Evolutionary conservation across 1,140 invertebrate species (phyloP).

Genomic region (Zaprionus tsacasi): DNA sequence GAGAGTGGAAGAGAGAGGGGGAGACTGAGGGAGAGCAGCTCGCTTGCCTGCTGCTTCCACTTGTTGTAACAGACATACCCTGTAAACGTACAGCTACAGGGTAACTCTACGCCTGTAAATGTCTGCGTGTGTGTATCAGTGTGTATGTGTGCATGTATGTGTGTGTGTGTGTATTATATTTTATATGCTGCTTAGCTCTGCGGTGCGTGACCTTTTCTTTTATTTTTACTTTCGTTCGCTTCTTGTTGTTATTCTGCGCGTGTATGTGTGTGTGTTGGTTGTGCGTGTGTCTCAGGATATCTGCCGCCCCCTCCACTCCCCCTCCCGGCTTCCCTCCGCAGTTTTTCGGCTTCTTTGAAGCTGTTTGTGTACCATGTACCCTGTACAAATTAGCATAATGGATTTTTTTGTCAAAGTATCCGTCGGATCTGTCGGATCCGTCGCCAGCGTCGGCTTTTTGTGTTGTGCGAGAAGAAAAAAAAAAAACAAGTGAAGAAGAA

Average conservation of each 20-base stretch:
- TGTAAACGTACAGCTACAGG: neutral
- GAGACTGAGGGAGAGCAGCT: neutral
- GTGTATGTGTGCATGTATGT: conserved; percentile 13
- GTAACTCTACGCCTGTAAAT: conserved; percentile 19
- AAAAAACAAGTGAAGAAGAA: conserved; percentile 1
- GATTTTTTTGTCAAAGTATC: conserved; percentile 75
- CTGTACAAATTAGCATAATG: conserved; percentile 81
- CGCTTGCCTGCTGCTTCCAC: conserved; percentile 4
- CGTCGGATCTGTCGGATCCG: conserved; percentile 29
- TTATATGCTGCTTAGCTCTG: conserved; percentile 80
- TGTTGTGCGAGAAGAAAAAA: neutral
- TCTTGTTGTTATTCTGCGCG: conserved; percentile 36
- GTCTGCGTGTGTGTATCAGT: neutral
- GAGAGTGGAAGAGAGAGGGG: neutral
- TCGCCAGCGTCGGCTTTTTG: conserved; percentile 27
- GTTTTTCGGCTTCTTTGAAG: conserved; percentile 75
- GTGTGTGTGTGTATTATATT: conserved; percentile 60
- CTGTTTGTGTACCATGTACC: conserved; percentile 42
- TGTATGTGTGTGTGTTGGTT: conserved; percentile 10
- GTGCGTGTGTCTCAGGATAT: conserved; percentile 40
- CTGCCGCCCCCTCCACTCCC: neutral
- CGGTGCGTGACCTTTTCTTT: conserved; percentile 81
- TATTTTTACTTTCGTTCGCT: conserved; percentile 69
- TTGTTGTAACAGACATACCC: conserved; percentile 31
- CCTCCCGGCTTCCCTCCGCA: conserved; percentile 46